Evolutionary conservation across 30 jellyfish, hydroid and myxozoan genomes (phyloP).

Genomic region (Hydractinia echinata): DNA sequence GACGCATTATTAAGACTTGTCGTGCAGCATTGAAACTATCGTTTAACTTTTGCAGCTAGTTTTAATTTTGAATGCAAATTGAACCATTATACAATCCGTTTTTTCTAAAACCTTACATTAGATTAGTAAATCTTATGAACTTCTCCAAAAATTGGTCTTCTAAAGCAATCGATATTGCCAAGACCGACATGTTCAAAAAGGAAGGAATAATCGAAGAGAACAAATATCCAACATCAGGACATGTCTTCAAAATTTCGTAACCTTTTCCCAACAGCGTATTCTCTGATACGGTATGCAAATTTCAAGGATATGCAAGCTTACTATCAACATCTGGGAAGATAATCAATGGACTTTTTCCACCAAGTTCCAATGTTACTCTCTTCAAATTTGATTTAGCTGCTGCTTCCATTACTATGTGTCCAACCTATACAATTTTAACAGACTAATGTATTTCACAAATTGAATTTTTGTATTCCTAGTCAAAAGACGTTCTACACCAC

Average conservation of each 20-base stretch:
- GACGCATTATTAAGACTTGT: background rate
- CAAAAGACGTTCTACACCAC: background rate
- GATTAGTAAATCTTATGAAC: too few species aligned
- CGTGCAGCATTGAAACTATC: background rate
- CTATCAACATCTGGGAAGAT: constrained; percentile 92
- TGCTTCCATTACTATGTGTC: constrained; percentile 86
- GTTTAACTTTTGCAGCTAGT: too few species aligned
- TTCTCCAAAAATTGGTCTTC: too few species aligned
- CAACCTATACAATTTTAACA: constrained; percentile 48
- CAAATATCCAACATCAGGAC: too few species aligned
- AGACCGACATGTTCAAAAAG: too few species aligned
- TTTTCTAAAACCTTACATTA: too few species aligned
- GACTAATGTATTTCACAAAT: background rate
- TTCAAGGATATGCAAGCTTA: constrained; percentile 16
- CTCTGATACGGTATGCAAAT: background rate
- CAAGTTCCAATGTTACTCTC: constrained; percentile 88
- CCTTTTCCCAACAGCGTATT: too few species aligned
- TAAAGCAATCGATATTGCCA: too few species aligned
- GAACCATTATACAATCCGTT: too few species aligned
- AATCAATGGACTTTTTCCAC: constrained; percentile 96
- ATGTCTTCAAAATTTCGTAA: too few species aligned
- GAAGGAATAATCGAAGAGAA: too few species aligned
- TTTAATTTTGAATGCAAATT: too few species aligned
- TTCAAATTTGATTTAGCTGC: constrained; percentile 92
- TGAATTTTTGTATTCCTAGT: background rate